phyloP scores from a whole-genome alignment of 2,888 invertebrate genomes.

The Pycnomerus fuliginosus region DNA sequence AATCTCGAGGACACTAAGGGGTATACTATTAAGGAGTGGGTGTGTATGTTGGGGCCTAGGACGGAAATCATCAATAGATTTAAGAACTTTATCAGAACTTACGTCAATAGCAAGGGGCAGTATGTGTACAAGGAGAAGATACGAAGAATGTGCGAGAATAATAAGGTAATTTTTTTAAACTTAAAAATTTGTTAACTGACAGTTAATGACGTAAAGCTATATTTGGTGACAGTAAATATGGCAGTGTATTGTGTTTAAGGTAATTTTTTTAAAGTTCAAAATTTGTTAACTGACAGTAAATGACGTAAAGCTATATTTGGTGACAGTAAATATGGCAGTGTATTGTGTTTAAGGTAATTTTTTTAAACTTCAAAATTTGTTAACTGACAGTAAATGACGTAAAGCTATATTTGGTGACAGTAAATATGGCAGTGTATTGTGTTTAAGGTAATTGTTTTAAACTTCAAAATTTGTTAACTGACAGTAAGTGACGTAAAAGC shows the following conservation, averaged over 20 bases:
- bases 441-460: neutral
- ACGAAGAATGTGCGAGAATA: constrained; percentile 90
- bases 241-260: too few species aligned
- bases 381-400: too few species aligned
- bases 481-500: too few species aligned
- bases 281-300: too few species aligned
- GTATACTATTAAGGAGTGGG: constrained; percentile 93
- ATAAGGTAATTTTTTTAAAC: constrained; percentile 57
- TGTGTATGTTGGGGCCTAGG: constrained; percentile 90
- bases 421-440: too few species aligned
- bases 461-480: constrained; percentile 9
- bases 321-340: too few species aligned
- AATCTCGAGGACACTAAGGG: constrained; percentile 98
- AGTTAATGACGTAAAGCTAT: too few species aligned
- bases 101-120: constrained; percentile 81
- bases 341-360: constrained; percentile 4
- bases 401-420: too few species aligned
- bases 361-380: constrained; percentile 36
- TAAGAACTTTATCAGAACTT: constrained; percentile 90
- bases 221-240: too few species aligned
- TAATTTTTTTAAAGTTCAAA: too few species aligned
- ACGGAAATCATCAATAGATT: constrained; percentile 94
- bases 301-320: too few species aligned
- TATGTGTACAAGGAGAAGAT: constrained; percentile 92
- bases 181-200: constrained; percentile 1